A percentile compares a stretch with the other conserved stretches of the same genome.
Evolutionary conservation across 2,888 invertebrate species (phyloP).

Genomic region (Elysia crispata): DNA sequence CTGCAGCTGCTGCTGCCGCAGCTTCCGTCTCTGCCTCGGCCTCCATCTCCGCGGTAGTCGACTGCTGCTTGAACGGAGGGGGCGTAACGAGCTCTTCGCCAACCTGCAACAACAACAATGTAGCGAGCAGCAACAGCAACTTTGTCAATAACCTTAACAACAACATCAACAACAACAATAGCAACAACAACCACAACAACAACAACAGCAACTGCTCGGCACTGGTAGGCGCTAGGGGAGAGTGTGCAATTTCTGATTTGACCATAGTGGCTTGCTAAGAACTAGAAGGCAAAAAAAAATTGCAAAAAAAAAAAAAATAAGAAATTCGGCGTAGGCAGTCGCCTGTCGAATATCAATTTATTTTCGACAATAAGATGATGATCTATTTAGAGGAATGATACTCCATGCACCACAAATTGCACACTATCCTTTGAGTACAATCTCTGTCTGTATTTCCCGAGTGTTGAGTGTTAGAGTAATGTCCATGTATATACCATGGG

Average conservation of each 20-base stretch:
- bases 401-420: not conserved
- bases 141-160: not conserved
- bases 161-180: conserved; percentile 4
- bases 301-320: no score
- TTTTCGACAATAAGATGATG: no score
- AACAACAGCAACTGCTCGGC: conserved; percentile 32
- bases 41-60: not conserved
- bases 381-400: no score
- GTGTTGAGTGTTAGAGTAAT: no score
- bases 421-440: conserved; percentile 34
- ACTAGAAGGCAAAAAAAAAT: no score
- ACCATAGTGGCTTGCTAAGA: no score
- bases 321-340: no score
- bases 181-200: not conserved
- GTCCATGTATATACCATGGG: no score
- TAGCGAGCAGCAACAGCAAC: not conserved
- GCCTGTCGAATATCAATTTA: no score
- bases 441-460: conserved; percentile 46
- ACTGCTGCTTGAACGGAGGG: no score
- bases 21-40: conserved; percentile 38
- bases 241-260: conserved; percentile 32
- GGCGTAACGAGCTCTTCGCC: no score
- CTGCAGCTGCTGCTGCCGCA: conserved; percentile 50
- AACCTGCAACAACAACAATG: not conserved
- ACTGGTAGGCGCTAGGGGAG: conserved; percentile 48